A percentile compares a stretch with the other conserved stretches of the same genome.
phyloP scores from a whole-genome alignment of 2,113 vertebrate genomes.

The Dinomys branickii region DNA sequence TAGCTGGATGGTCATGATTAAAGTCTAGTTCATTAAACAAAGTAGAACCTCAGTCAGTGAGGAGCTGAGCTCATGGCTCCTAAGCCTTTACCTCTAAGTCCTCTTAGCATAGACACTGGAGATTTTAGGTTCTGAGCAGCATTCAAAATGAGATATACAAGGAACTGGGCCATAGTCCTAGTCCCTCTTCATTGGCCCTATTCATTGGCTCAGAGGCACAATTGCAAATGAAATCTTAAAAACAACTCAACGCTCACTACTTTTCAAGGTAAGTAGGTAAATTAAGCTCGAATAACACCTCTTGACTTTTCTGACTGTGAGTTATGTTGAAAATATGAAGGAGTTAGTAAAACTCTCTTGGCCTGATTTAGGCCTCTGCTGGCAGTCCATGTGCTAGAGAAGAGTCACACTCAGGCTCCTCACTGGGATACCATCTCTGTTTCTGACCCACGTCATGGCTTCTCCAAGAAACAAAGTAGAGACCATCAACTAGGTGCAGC shows the following conservation, averaged over 20 bases:
- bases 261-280: background rate
- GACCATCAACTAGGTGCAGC: background rate
- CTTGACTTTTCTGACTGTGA: background rate
- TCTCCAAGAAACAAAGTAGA: background rate
- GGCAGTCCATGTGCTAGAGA: background rate
- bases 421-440: background rate
- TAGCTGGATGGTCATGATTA: background rate
- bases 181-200: background rate
- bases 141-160: background rate
- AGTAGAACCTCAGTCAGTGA: background rate
- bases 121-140: background rate
- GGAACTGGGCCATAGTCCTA: background rate
- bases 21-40: background rate
- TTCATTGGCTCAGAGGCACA: background rate
- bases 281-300: slow-evolving; percentile 12
- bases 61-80: background rate
- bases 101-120: too few relatives aligned
- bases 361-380: background rate
- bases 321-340: background rate
- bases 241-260: background rate
- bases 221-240: slow-evolving; percentile 41
- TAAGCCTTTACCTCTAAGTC: background rate
- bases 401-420: background rate
- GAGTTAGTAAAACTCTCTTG: background rate
- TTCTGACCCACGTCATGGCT: background rate